Evolutionary conservation across 2,797 vertebrate species (phyloP).

Genomic region (Percopsis omiscomaycus): DNA sequence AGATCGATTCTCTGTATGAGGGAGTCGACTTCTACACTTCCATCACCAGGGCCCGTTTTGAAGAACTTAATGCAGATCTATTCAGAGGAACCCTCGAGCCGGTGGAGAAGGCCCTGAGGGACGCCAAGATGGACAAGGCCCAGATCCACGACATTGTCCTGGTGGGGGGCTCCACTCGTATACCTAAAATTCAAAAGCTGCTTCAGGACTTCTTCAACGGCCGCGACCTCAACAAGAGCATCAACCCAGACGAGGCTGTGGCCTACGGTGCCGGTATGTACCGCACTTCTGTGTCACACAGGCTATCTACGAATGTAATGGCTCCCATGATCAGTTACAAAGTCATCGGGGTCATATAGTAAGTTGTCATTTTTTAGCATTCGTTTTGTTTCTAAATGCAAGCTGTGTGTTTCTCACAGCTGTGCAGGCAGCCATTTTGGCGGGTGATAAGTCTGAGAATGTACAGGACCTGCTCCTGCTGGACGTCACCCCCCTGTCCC

Average conservation of each 20-base stretch:
- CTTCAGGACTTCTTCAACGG: slow-evolving; percentile 84
- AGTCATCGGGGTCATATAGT: no score
- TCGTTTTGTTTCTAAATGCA: no score
- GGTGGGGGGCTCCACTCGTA: slow-evolving; percentile 83
- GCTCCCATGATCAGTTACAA: no score
- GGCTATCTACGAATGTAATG: neutral
- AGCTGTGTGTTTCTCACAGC: slow-evolving; percentile 55
- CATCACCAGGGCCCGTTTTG: slow-evolving; percentile 62
- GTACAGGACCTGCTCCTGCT: slow-evolving; percentile 83
- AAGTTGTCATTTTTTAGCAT: no score
- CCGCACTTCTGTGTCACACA: neutral
- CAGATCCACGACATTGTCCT: slow-evolving; percentile 84
- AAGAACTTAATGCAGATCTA: slow-evolving; percentile 82
- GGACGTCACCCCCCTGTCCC: slow-evolving; percentile 81
- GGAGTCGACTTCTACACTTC: slow-evolving; percentile 85
- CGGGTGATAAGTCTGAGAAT: slow-evolving; percentile 84
- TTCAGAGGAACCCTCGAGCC: slow-evolving; percentile 83
- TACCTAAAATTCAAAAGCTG: slow-evolving; percentile 84
- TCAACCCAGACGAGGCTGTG: slow-evolving; percentile 83
- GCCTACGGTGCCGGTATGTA: slow-evolving; percentile 79
- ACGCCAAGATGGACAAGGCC: slow-evolving; percentile 82
- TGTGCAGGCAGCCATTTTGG: slow-evolving; percentile 83
- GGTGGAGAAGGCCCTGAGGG: slow-evolving; percentile 80
- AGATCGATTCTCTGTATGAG: slow-evolving; percentile 82
- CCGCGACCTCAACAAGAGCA: slow-evolving; percentile 83